Conservation (phyloP, 2,888 invertebrate species). For the Drosophila infuscata region DNA sequence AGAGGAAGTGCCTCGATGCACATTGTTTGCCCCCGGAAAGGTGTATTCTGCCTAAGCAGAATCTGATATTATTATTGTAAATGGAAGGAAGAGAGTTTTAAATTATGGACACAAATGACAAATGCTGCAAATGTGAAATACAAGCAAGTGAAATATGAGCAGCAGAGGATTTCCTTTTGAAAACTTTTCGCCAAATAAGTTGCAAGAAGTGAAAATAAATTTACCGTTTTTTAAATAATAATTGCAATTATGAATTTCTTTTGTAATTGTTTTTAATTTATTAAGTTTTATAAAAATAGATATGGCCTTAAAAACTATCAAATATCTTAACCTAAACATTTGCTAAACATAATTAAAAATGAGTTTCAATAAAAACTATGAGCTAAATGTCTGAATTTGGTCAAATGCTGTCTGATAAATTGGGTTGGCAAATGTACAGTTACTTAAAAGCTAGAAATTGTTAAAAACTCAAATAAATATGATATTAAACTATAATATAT, state of each 20-base stretch:
- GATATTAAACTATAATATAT: conserved; percentile 16
- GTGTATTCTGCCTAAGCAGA: conserved; percentile 41
- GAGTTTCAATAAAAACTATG: conserved; percentile 33
- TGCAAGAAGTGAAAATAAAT: neutral
- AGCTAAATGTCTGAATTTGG: conserved; percentile 63
- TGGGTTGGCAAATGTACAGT: conserved; percentile 59
- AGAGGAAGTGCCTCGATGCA: conserved; percentile 45
- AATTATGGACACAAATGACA: conserved; percentile 18
- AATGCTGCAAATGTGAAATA: neutral
- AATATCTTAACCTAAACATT: conserved; percentile 59
- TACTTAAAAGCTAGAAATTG: conserved; percentile 39
- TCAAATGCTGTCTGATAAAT: conserved; percentile 68
- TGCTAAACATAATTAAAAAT: conserved; percentile 41
- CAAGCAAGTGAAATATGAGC: conserved; percentile 28
- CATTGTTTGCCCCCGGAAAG: conserved; percentile 53
- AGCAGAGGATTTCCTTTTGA: neutral
- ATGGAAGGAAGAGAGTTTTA: conserved; percentile 18
- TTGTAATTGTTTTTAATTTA: conserved; percentile 33
- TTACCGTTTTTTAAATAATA: neutral
- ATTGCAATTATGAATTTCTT: conserved; percentile 16
- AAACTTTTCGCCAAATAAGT: neutral
- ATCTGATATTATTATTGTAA: conserved; percentile 38
- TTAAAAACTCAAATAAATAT: conserved; percentile 60
- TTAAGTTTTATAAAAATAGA: conserved; percentile 33
- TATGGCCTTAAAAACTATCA: conserved; percentile 38